phyloP scores from a whole-genome alignment of 2,797 vertebrate species.

The Phrynocephalus guinanensis region DNA sequence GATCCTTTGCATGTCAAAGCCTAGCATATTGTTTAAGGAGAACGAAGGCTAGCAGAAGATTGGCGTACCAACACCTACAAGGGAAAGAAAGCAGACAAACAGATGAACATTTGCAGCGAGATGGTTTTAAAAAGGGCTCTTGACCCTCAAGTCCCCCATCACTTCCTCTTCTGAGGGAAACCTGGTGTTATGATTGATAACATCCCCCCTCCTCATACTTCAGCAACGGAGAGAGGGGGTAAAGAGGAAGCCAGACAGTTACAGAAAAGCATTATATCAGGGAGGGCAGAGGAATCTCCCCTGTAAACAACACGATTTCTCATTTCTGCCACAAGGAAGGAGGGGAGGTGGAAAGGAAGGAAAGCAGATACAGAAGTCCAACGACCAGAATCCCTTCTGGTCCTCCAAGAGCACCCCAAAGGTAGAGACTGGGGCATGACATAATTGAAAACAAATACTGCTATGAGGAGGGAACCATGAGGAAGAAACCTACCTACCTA shows the following conservation, averaged over 20 bases:
- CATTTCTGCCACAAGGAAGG: not conserved
- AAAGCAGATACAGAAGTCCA: slow-evolving; percentile 4
- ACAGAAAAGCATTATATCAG: not conserved
- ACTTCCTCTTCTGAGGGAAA: slow-evolving; percentile 74
- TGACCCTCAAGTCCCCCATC: slow-evolving; percentile 69
- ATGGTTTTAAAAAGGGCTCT: slow-evolving; percentile 65
- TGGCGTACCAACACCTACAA: slow-evolving; percentile 50
- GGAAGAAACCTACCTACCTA: not conserved
- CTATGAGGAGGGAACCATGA: not conserved
- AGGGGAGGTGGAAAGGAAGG: no score
- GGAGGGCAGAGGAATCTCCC: not conserved
- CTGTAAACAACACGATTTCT: slow-evolving; percentile 28
- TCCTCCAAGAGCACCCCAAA: slow-evolving; percentile 21
- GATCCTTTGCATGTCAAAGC: slow-evolving; percentile 47
- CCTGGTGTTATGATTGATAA: slow-evolving; percentile 74
- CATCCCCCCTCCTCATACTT: slow-evolving; percentile 67
- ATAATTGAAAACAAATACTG: slow-evolving; percentile 18
- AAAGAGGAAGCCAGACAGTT: slow-evolving; percentile 48
- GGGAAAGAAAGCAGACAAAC: slow-evolving; percentile 44
- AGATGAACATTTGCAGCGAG: slow-evolving; percentile 52
- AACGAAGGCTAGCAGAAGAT: slow-evolving; percentile 58
- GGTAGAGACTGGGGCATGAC: not conserved
- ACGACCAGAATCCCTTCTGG: not conserved
- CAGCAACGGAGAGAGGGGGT: slow-evolving; percentile 60
- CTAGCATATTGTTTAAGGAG: slow-evolving; percentile 67